Evolutionary conservation across 2,113 vertebrate species (phyloP).

Genomic region (Clinocottus analis): DNA sequence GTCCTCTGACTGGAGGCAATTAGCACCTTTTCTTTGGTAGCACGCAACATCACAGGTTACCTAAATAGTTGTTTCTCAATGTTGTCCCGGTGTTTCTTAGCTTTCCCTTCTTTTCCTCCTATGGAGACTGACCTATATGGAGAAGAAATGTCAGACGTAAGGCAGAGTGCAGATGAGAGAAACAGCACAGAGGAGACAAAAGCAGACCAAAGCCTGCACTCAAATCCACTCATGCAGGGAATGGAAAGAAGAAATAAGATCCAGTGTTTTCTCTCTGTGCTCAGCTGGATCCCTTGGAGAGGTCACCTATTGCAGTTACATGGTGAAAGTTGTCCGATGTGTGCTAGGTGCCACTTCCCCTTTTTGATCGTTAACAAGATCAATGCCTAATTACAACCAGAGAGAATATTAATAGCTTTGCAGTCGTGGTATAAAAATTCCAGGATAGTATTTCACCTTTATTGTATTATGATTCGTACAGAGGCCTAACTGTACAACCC

Average conservation of each 20-base stretch:
- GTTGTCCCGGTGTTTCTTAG: conserved; percentile 28
- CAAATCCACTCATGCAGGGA: conserved; percentile 79
- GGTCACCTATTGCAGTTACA: conserved; percentile 56
- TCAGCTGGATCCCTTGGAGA: conserved; percentile 62
- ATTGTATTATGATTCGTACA: neutral
- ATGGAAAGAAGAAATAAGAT: conserved; percentile 77
- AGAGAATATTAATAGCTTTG: conserved; percentile 41
- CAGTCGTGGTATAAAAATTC: conserved; percentile 8
- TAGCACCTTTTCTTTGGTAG: conserved; percentile 61
- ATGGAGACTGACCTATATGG: conserved; percentile 78
- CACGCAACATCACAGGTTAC: conserved; percentile 50
- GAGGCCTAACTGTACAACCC: neutral
- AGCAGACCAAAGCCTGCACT: conserved; percentile 73
- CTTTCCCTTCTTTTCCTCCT: conserved; percentile 39
- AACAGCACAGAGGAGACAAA: conserved; percentile 71
- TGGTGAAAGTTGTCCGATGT: conserved; percentile 46
- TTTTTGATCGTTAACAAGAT: conserved; percentile 52
- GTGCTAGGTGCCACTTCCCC: conserved; percentile 25
- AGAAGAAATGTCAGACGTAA: conserved; percentile 77
- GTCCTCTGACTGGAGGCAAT: conserved; percentile 65
- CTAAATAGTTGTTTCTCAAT: conserved; percentile 62
- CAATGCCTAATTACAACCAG: conserved; percentile 63
- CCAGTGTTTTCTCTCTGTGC: conserved; percentile 56
- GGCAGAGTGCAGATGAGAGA: conserved; percentile 64
- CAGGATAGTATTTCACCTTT: neutral